A percentile compares a stretch with the other conserved stretches of the same genome.
phyloP scores from a whole-genome alignment of 1,140 invertebrate species.

The Drosophila jambulina region DNA sequence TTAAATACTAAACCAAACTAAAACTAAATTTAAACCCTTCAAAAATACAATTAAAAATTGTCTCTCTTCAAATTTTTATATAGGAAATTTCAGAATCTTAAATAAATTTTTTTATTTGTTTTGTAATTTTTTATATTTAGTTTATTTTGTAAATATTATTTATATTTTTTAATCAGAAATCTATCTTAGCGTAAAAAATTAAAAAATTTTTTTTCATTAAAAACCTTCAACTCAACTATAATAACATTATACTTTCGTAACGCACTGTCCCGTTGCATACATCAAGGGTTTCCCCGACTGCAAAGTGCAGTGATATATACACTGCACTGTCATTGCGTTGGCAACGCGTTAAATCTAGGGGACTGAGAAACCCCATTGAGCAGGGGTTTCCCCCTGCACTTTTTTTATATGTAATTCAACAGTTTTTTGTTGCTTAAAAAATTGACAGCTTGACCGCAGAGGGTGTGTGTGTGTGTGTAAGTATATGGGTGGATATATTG shows the following conservation, averaged over 20 bases:
- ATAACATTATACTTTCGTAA: neutral
- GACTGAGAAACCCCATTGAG: slow-evolving; percentile 36
- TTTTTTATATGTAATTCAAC: slow-evolving; percentile 74
- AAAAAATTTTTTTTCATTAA: no score
- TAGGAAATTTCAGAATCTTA: no score
- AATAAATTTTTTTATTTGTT: no score
- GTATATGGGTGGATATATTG: slow-evolving; percentile 69
- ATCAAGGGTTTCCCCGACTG: slow-evolving; percentile 58
- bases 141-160: no score
- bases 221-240: neutral
- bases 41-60: no score
- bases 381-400: slow-evolving; percentile 25
- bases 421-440: slow-evolving; percentile 64
- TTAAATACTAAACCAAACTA: no score
- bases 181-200: no score
- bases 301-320: slow-evolving; percentile 81
- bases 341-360: slow-evolving; percentile 51
- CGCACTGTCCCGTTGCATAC: slow-evolving; percentile 44
- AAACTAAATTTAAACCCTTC: no score
- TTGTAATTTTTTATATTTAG: no score
- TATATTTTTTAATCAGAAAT: no score
- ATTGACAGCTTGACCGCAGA: slow-evolving; percentile 81
- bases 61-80: no score
- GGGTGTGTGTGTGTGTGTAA: slow-evolving; percentile 31
- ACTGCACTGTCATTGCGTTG: slow-evolving; percentile 82